phyloP scores from a whole-genome alignment of 2,797 vertebrate genomes.

The Distichodus sexfasciatus region DNA sequence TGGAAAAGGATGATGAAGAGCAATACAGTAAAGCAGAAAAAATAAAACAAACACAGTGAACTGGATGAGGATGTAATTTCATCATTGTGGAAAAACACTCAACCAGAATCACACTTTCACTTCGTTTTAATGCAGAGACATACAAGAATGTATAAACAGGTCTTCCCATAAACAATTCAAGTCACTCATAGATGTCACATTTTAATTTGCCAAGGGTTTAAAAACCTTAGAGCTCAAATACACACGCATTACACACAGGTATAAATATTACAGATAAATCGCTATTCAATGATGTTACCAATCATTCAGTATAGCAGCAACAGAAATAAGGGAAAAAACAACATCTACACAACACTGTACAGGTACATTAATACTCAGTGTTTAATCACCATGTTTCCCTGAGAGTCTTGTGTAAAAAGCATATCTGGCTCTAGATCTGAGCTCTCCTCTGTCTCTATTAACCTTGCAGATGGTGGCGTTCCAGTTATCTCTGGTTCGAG shows the following conservation, averaged over 20 bases:
- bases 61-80: too few species aligned
- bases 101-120: too few species aligned
- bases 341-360: neutral
- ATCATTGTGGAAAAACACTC: too few species aligned
- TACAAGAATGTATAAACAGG: too few species aligned
- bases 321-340: neutral
- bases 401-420: conserved; percentile 91
- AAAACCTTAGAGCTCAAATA: too few species aligned
- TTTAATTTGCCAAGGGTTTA: too few species aligned
- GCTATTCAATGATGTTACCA: neutral
- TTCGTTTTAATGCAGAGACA: too few species aligned
- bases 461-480: neutral
- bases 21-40: too few species aligned
- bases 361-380: conserved; percentile 60
- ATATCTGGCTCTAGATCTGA: conserved; percentile 58
- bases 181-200: too few species aligned
- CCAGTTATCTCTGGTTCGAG: neutral
- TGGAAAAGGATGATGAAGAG: too few species aligned
- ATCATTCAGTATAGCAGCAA: neutral
- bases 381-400: conserved; percentile 89
- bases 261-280: neutral
- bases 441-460: conserved; percentile 37
- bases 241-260: neutral
- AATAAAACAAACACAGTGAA: too few species aligned
- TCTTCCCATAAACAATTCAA: too few species aligned